Evolutionary conservation across 1,140 invertebrate species (phyloP).

Genomic region (Uloborus diversus): DNA sequence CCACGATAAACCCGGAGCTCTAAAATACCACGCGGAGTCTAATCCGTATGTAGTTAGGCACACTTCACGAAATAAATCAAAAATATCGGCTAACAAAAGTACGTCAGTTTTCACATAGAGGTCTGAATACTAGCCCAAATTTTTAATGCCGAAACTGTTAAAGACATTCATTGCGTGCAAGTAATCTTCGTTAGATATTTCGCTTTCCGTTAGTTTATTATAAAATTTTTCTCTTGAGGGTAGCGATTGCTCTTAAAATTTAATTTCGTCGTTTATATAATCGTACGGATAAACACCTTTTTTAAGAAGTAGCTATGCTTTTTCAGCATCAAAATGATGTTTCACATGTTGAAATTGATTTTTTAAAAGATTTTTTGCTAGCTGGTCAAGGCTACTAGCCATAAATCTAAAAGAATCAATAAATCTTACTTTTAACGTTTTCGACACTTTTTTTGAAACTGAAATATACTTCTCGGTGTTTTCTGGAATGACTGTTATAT

Average conservation of each 20-base stretch:
- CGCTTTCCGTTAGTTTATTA: neutral
- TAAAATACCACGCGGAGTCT: constrained; percentile 1
- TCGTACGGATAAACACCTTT: constrained; percentile 55
- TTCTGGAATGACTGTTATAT: neutral
- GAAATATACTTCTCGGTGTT: neutral
- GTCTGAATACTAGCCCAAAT: constrained; percentile 57
- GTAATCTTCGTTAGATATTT: constrained; percentile 1
- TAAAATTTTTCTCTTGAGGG: constrained; percentile 21
- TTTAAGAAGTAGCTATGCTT: neutral
- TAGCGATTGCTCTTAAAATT: constrained; percentile 58
- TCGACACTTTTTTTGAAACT: neutral
- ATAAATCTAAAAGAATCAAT: constrained; percentile 61
- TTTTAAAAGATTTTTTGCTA: neutral
- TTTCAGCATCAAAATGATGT: neutral
- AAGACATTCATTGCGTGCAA: constrained; percentile 53
- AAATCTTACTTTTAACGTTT: constrained; percentile 47
- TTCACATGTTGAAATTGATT: neutral
- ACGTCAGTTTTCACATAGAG: constrained; percentile 58
- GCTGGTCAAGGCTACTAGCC: neutral
- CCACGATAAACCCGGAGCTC: neutral
- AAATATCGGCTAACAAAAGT: constrained; percentile 59
- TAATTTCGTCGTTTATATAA: constrained; percentile 48
- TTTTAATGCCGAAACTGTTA: constrained; percentile 58
- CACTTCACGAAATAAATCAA: constrained; percentile 59
- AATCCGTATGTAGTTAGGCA: constrained; percentile 2